These are phyloP conservation scores for Danaus chrysippus DNA, from an alignment of 2,888 invertebrate genomes.

Conservation along the genomic window DNA sequence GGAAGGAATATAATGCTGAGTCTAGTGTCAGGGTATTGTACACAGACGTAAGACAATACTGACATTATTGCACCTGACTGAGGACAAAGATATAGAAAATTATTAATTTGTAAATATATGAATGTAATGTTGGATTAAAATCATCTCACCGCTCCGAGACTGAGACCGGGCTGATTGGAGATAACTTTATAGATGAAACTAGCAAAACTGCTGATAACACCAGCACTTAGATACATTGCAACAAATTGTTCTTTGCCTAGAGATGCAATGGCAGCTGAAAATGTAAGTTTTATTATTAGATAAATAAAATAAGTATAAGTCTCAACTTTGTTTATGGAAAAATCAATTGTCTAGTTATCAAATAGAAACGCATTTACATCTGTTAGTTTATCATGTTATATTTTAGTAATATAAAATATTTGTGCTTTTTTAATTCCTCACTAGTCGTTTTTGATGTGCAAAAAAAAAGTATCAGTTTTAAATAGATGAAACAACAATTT, in stretches of 20 bases:
- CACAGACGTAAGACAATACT: conserved; percentile 91
- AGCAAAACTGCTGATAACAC: conserved; percentile 90
- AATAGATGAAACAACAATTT: not conserved
- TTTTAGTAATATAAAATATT: too few relatives aligned
- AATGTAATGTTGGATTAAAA: conserved; percentile 36
- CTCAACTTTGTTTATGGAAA: too few relatives aligned
- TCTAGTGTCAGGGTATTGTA: conserved; percentile 92
- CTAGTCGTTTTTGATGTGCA: too few relatives aligned
- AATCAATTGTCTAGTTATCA: too few relatives aligned
- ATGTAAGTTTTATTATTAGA: conserved; percentile 23
- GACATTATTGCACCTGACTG: conserved; percentile 98
- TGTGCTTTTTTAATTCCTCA: too few relatives aligned
- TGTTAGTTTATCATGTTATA: too few relatives aligned
- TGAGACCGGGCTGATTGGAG: conserved; percentile 84
- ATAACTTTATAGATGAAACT: conserved; percentile 90
- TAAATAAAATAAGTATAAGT: not conserved
- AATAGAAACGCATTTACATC: too few relatives aligned
- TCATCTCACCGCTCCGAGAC: conserved; percentile 92
- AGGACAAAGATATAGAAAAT: conserved; percentile 44
- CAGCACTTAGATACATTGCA: conserved; percentile 93
- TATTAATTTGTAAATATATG: not conserved
- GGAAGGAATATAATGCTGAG: conserved; percentile 94
- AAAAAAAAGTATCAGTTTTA: too few relatives aligned
- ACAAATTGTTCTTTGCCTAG: conserved; percentile 95
- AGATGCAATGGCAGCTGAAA: conserved; percentile 82